Percentiles rank a stretch among this genome's conserved stretches.
Conservation (phyloP, 2,113 vertebrate genomes). For the Chionis minor region DNA sequence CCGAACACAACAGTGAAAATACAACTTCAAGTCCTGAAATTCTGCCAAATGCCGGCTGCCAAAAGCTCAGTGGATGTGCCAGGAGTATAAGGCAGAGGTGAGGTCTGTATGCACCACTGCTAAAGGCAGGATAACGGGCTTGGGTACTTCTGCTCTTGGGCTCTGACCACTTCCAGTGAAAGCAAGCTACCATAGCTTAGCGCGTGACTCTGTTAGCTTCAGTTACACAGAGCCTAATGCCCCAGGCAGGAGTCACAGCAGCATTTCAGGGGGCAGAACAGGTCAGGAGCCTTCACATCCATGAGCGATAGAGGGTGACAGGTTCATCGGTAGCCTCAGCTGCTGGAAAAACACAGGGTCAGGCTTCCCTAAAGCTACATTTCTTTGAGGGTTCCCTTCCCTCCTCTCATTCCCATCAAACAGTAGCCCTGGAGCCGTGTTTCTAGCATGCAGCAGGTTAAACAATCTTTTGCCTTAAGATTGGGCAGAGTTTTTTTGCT, state of each 20-base stretch:
- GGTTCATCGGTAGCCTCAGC: not conserved
- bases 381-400: not conserved
- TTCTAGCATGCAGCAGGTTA: not conserved
- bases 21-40: not conserved
- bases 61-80: not conserved
- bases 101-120: not conserved
- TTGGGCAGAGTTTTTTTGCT: not conserved
- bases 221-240: not conserved
- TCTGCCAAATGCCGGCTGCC: not conserved
- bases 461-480: not conserved
- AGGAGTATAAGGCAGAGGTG: not conserved
- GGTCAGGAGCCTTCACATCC: not conserved
- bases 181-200: not conserved
- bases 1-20: not conserved
- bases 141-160: not conserved
- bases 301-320: rapidly evolving
- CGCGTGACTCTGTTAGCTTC: not conserved
- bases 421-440: not conserved
- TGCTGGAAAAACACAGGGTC: not conserved
- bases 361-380: not conserved
- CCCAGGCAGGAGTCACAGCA: not conserved
- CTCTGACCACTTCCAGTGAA: not conserved
- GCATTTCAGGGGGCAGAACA: not conserved
- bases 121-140: not conserved
- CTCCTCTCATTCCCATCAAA: not conserved